These are phyloP conservation scores for Apamea sordens DNA, from an alignment of 2,888 invertebrate genomes.

Conservation along the genomic window DNA sequence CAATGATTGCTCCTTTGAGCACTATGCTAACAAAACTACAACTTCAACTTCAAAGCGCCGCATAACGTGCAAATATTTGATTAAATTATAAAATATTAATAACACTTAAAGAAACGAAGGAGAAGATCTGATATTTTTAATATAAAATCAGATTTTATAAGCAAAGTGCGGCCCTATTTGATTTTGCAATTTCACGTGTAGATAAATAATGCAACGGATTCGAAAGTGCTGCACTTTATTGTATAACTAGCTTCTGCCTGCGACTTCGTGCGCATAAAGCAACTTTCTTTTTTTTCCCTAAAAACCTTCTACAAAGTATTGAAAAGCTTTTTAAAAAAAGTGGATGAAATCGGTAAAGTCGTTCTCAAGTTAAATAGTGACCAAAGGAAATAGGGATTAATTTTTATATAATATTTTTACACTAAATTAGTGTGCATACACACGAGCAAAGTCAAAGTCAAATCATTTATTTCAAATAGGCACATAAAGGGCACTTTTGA, in stretches of 20 bases:
- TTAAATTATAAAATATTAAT: background rate
- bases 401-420: slow-evolving; percentile 4
- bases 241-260: too few species aligned
- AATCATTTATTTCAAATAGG: too few species aligned
- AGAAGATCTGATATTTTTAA: background rate
- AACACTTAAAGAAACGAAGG: background rate
- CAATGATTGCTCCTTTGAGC: slow-evolving; percentile 2
- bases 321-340: too few species aligned
- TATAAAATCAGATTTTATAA: background rate
- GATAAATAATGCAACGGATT: background rate
- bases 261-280: too few species aligned
- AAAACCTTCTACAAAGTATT: too few species aligned
- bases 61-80: background rate
- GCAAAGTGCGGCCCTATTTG: background rate
- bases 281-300: too few species aligned
- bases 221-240: background rate
- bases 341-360: too few species aligned
- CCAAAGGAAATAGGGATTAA: too few species aligned
- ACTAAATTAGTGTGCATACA: too few species aligned
- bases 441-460: too few species aligned
- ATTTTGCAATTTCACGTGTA: background rate
- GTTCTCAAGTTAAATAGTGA: too few species aligned
- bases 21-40: background rate
- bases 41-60: background rate
- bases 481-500: too few species aligned